phyloP scores from a whole-genome alignment of 2,797 vertebrate genomes.

The Amphiprion clarkii region DNA sequence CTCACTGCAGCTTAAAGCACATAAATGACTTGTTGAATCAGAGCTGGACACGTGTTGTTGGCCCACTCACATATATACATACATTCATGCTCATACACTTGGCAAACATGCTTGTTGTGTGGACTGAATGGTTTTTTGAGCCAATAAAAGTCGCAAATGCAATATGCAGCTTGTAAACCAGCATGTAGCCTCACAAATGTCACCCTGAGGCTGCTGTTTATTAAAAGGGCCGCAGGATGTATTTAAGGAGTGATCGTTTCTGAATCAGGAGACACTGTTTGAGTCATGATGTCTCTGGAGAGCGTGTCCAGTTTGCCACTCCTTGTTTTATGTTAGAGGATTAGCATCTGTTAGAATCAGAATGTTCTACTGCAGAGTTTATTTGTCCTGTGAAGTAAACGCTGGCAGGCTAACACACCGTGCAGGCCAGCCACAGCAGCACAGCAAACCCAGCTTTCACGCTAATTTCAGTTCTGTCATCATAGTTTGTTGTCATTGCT shows the following conservation, averaged over 20 bases:
- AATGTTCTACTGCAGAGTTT: too few species aligned
- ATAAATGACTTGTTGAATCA: constrained; percentile 1
- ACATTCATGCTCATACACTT: neutral
- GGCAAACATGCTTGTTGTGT: constrained; percentile 3
- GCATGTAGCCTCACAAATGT: constrained; percentile 56
- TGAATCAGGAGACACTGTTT: neutral
- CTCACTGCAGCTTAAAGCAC: neutral
- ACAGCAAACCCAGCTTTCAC: too few species aligned
- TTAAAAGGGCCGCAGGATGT: neutral
- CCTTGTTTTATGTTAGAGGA: neutral
- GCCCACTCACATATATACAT: neutral
- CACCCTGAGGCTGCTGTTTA: constrained; percentile 12
- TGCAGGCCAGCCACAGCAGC: too few species aligned
- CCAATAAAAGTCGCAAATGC: constrained; percentile 35
- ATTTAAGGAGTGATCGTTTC: neutral
- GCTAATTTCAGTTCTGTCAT: too few species aligned
- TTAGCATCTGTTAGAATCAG: too few species aligned
- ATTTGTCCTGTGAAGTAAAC: neutral
- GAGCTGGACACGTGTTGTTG: neutral
- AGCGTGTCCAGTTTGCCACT: too few species aligned
- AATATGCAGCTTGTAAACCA: constrained; percentile 49
- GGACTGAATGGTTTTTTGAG: neutral
- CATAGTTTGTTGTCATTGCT: too few species aligned
- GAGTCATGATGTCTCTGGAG: neutral
- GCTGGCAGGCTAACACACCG: neutral